Evolutionary conservation across 2,113 vertebrate genomes (phyloP).

Genomic region (Pelecanus crispus): DNA sequence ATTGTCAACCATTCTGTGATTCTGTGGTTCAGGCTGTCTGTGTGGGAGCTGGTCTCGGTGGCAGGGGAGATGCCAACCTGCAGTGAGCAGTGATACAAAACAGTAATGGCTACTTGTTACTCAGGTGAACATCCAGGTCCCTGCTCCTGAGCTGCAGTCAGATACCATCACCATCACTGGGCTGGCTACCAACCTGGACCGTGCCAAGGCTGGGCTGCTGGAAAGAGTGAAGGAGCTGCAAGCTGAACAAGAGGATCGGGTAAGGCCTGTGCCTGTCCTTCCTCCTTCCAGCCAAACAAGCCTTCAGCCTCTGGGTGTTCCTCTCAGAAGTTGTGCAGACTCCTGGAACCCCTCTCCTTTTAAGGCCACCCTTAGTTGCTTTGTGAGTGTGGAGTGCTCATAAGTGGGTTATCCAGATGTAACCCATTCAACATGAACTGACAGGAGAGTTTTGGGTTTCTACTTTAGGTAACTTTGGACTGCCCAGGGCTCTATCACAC

Average conservation of each 20-base stretch:
- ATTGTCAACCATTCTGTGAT: not conserved
- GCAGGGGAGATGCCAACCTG: not conserved
- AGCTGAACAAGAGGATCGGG: constrained; percentile 94
- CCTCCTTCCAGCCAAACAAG: not conserved
- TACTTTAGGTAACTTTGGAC: not conserved
- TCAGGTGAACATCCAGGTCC: constrained; percentile 98
- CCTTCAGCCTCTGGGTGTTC: not conserved
- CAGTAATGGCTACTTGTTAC: accelerated
- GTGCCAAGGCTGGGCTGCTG: constrained; percentile 89
- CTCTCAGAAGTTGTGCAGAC: not conserved
- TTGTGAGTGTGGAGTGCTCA: not conserved
- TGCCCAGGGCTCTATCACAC: not conserved
- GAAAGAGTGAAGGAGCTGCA: constrained; percentile 93
- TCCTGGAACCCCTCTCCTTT: not conserved
- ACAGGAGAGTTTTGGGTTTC: not conserved
- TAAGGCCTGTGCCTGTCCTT: constrained; percentile 52
- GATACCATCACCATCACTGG: constrained; percentile 91
- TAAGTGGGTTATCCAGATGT: not conserved
- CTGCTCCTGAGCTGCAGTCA: constrained; percentile 93
- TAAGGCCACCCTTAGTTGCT: not conserved
- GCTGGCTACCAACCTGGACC: constrained; percentile 85
- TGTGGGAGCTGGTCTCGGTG: not conserved
- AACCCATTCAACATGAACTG: not conserved
- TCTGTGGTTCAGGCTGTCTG: not conserved
- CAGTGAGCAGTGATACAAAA: not conserved